phyloP scores from a whole-genome alignment of 2,888 invertebrate species.

The Hoplodrina blanda region DNA sequence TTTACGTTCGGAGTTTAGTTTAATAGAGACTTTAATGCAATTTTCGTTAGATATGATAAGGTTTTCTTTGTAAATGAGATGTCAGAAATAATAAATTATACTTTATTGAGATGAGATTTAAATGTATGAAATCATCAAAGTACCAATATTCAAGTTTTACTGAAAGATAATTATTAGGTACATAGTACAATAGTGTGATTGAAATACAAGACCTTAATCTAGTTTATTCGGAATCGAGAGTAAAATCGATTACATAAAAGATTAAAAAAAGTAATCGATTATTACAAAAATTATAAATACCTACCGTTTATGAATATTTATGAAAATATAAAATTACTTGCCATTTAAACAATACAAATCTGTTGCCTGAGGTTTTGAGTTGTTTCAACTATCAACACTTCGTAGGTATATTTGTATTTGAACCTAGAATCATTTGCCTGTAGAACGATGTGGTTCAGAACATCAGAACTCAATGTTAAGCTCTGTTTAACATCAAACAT shows the following conservation, averaged over 20 bases:
- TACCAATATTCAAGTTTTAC: too few species aligned
- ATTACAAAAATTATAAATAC: too few species aligned
- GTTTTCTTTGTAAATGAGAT: too few species aligned
- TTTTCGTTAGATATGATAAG: background rate
- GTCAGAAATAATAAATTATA: too few species aligned
- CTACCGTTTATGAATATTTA: too few species aligned
- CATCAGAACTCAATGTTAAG: conserved; percentile 23
- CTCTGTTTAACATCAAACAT: conserved; percentile 36
- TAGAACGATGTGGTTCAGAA: conserved; percentile 16
- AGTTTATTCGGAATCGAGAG: too few species aligned
- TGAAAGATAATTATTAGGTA: conserved; percentile 1
- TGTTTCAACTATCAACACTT: background rate
- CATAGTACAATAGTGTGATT: too few species aligned
- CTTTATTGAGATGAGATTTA: background rate
- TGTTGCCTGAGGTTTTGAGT: background rate
- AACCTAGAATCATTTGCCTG: background rate
- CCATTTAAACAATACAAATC: too few species aligned
- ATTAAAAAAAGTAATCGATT: too few species aligned
- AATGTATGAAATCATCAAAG: background rate
- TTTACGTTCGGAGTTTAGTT: conserved; percentile 10
- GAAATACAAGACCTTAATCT: too few species aligned
- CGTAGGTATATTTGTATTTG: background rate
- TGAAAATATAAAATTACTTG: too few species aligned
- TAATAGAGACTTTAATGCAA: background rate
- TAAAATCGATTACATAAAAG: too few species aligned